phyloP scores from a whole-genome alignment of 35 echinoderm and acorn worm species.

The Anneissia japonica region DNA sequence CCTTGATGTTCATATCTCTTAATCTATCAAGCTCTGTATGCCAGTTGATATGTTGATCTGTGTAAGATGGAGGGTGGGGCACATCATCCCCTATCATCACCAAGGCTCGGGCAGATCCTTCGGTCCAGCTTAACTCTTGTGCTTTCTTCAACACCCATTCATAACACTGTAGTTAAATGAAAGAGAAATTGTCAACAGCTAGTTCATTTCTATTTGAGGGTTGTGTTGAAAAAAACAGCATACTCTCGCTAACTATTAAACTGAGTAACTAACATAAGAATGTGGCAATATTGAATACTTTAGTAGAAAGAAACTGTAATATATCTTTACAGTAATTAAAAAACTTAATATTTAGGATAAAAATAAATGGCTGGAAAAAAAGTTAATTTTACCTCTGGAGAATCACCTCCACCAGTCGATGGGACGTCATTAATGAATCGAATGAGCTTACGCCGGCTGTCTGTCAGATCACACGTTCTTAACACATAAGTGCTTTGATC shows the following conservation, averaged over 20 bases:
- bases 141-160: conserved; percentile 65
- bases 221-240: not conserved
- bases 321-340: no score
- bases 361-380: no score
- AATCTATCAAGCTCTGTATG: conserved; percentile 46
- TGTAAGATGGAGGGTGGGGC: conserved; percentile 33
- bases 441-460: conserved; percentile 25
- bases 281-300: no score
- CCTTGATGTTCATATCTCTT: conserved; percentile 51
- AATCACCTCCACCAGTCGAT: conserved; percentile 48
- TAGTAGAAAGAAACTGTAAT: no score
- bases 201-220: not conserved
- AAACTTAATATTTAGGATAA: no score
- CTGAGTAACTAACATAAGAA: no score
- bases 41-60: conserved; percentile 52
- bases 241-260: not conserved
- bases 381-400: conserved; percentile 38
- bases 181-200: not conserved
- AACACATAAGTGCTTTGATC: conserved; percentile 44
- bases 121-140: conserved; percentile 50
- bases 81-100: conserved; percentile 74
- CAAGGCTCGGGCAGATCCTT: conserved; percentile 67
- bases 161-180: conserved; percentile 50
- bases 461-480: conserved; percentile 31
- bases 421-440: conserved; percentile 35